Percentiles rank a stretch among this genome's conserved stretches.
Conservation (phyloP, 2,797 vertebrate genomes). For the Microtus californicus region DNA sequence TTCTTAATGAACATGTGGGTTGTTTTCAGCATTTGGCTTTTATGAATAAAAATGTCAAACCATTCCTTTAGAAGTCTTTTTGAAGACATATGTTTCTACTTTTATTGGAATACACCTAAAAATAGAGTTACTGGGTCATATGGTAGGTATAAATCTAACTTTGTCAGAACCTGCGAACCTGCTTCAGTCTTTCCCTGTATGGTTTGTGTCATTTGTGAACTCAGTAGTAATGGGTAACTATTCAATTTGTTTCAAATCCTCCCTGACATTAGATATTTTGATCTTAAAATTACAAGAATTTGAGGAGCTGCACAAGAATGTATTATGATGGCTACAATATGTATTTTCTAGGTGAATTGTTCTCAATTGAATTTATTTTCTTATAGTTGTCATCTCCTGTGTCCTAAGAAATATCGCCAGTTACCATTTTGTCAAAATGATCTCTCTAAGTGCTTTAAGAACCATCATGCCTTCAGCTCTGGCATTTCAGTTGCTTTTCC, state of each 20-base stretch:
- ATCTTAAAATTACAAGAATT: conserved; percentile 55
- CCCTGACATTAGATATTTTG: conserved; percentile 60
- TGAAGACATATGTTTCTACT: conserved; percentile 61
- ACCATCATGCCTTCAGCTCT: background rate
- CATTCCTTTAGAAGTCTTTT: conserved; percentile 61
- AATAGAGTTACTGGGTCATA: conserved; percentile 58
- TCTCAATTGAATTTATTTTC: conserved; percentile 10
- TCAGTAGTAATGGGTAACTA: background rate
- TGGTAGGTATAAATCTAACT: conserved; percentile 57
- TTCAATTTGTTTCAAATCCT: conserved; percentile 59
- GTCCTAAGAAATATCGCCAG: conserved; percentile 10
- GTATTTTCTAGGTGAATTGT: conserved; percentile 1
- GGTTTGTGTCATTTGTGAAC: conserved; percentile 28
- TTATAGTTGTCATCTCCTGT: background rate
- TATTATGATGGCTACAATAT: conserved; percentile 12
- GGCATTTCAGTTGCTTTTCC: background rate
- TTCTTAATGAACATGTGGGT: conserved; percentile 50
- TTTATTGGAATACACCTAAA: conserved; percentile 66
- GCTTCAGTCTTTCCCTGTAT: conserved; percentile 28
- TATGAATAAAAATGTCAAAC: conserved; percentile 71
- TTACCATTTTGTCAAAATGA: background rate
- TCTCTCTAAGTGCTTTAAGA: conserved; percentile 38
- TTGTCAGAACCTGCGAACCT: conserved; percentile 49
- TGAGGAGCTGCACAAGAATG: background rate
- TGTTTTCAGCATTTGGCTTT: conserved; percentile 68